These are phyloP conservation scores for Typhlichthys eigenmanni DNA, from an alignment of 2,797 vertebrate genomes.

Conservation along the genomic window DNA sequence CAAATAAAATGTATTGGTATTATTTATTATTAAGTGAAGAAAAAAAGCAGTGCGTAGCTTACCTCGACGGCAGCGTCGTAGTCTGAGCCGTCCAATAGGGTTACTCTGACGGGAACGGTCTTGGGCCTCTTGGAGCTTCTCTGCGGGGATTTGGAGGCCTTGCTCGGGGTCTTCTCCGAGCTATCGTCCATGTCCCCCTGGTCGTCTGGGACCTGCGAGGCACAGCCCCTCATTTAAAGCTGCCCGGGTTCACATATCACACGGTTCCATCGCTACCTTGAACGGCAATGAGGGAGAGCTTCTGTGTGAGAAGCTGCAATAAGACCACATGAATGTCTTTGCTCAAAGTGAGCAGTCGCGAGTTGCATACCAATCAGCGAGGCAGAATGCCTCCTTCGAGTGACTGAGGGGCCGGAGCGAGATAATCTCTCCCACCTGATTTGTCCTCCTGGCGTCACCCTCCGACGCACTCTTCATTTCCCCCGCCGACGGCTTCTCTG, in stretches of 20 bases:
- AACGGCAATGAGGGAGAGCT: no score
- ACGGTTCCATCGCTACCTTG: not conserved
- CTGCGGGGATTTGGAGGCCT: conserved; percentile 94
- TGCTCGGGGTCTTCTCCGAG: conserved; percentile 95
- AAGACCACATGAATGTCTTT: no score
- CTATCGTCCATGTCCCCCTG: conserved; percentile 88
- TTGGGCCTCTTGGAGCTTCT: conserved; percentile 90
- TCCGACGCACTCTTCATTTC: conserved; percentile 89
- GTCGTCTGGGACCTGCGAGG: conserved; percentile 78
- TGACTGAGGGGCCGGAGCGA: conserved; percentile 53
- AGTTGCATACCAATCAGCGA: conserved; percentile 64
- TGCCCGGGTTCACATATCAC: conserved; percentile 10
- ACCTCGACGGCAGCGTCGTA: conserved; percentile 94
- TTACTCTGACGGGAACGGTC: conserved; percentile 88
- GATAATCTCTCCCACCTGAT: conserved; percentile 82
- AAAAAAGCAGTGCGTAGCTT: conserved; percentile 17
- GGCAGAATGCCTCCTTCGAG: conserved; percentile 38
- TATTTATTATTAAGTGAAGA: not conserved
- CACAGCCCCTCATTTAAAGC: conserved; percentile 43
- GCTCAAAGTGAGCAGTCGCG: no score
- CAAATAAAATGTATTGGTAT: no score
- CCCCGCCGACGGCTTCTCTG: conserved; percentile 82
- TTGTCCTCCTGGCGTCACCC: conserved; percentile 79
- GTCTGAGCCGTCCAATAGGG: conserved; percentile 88
- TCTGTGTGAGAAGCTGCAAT: no score